phyloP scores from a whole-genome alignment of 1,140 invertebrate genomes.

The Bradysia coprophila region DNA sequence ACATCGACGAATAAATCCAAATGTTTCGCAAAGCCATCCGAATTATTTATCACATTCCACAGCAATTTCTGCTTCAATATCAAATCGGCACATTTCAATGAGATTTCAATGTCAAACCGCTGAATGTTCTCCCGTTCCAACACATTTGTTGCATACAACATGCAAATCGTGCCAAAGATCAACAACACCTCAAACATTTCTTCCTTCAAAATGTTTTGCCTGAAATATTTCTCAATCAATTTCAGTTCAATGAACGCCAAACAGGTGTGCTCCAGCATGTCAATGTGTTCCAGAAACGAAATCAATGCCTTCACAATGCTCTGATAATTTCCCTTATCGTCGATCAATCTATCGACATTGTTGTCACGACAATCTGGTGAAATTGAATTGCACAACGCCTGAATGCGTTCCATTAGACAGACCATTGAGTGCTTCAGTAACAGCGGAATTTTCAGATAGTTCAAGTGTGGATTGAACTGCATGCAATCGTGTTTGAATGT shows the following conservation, averaged over 20 bases:
- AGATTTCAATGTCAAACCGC: background rate
- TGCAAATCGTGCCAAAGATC: background rate
- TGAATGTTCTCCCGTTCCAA: background rate
- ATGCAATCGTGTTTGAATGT: slow-evolving; percentile 20
- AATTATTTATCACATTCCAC: slow-evolving; percentile 1
- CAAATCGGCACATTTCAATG: background rate
- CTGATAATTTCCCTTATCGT: too few relatives aligned
- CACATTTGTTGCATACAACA: too few relatives aligned
- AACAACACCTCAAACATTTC: background rate
- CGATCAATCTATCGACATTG: too few relatives aligned
- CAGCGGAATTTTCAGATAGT: slow-evolving; percentile 21
- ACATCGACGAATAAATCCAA: too few relatives aligned
- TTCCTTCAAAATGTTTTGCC: slow-evolving; percentile 15
- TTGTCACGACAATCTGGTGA: too few relatives aligned
- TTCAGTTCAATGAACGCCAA: slow-evolving; percentile 19
- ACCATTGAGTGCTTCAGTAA: slow-evolving; percentile 15
- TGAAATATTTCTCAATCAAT: slow-evolving; percentile 19
- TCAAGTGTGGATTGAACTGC: slow-evolving; percentile 21
- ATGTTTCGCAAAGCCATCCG: too few relatives aligned
- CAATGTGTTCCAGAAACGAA: slow-evolving; percentile 10
- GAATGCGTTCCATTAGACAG: too few relatives aligned
- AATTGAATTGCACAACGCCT: too few relatives aligned
- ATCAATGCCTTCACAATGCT: background rate
- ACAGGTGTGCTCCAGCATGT: slow-evolving; percentile 12
- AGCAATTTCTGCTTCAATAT: background rate